phyloP scores from a whole-genome alignment of 2,888 invertebrate genomes.

The Cryptophagus acutangulus region DNA sequence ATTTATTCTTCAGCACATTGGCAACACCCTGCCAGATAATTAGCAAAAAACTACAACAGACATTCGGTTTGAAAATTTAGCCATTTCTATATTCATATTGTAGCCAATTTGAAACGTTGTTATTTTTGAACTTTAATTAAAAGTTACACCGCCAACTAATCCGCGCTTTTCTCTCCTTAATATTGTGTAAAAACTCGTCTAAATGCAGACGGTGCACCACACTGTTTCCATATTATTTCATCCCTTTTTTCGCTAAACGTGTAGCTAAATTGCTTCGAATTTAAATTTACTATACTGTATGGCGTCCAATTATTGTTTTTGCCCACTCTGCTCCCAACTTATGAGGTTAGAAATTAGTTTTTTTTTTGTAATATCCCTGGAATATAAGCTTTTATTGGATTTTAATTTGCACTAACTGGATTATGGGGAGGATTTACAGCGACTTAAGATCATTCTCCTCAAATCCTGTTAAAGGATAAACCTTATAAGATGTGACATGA shows the following conservation, averaged over 20 bases:
- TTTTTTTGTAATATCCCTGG: background rate
- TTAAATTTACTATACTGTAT: constrained; percentile 1
- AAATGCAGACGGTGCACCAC: constrained; percentile 34
- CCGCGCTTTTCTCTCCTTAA: constrained; percentile 33
- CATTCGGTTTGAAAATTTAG: constrained; percentile 24
- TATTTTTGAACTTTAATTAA: constrained; percentile 45
- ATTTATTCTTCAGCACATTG: constrained; percentile 11
- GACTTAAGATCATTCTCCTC: constrained; percentile 2
- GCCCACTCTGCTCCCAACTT: background rate
- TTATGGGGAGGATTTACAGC: constrained; percentile 1
- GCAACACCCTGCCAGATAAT: constrained; percentile 16
- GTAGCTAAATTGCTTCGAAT: constrained; percentile 5
- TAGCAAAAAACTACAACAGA: constrained; percentile 27
- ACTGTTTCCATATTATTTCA: constrained; percentile 28
- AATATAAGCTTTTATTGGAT: background rate
- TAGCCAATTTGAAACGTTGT: constrained; percentile 37
- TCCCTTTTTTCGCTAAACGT: too few species aligned
- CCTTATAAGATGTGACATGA: constrained; percentile 1
- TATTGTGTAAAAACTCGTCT: constrained; percentile 35
- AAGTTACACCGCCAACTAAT: constrained; percentile 41
- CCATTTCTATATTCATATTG: constrained; percentile 30
- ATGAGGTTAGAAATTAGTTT: constrained; percentile 1
- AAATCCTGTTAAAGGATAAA: constrained; percentile 1
- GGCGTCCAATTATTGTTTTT: background rate
- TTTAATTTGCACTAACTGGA: background rate